Conservation (phyloP, 2,113 vertebrate species). For the Leptobrachium ailaonicum region DNA sequence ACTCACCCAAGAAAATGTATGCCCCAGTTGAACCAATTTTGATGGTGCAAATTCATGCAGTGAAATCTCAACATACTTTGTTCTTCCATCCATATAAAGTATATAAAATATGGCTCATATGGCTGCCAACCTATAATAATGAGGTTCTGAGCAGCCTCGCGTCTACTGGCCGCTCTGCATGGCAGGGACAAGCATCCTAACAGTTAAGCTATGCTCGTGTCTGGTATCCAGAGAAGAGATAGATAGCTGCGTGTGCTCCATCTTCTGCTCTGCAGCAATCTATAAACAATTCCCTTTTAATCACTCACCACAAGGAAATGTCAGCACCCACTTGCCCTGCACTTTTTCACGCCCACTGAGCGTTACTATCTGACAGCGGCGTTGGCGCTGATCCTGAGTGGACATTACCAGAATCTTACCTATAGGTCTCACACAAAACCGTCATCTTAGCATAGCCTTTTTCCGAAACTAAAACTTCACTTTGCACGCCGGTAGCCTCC, state of each 20-base stretch:
- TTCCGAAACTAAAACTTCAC: too few relatives aligned
- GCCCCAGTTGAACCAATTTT: too few relatives aligned
- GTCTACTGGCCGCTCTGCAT: too few relatives aligned
- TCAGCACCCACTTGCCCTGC: constrained; percentile 17
- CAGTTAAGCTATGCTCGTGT: background rate
- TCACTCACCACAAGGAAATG: constrained; percentile 26
- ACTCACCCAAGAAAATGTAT: too few relatives aligned
- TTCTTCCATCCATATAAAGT: too few relatives aligned
- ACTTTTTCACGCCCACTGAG: constrained; percentile 17
- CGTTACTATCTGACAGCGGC: background rate
- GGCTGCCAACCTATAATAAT: too few relatives aligned
- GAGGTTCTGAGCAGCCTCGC: too few relatives aligned
- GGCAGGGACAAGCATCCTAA: background rate
- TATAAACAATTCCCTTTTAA: constrained; percentile 6
- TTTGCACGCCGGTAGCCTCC: too few relatives aligned
- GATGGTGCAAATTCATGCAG: too few relatives aligned
- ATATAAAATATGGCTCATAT: too few relatives aligned
- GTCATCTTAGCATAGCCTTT: too few relatives aligned
- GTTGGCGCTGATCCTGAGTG: constrained; percentile 28
- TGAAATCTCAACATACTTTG: too few relatives aligned
- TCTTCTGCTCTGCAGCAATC: background rate
- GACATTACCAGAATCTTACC: constrained; percentile 3
- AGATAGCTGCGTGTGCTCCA: background rate
- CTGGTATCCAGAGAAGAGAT: background rate
- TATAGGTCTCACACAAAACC: constrained; percentile 26